Evolutionary conservation across 2,113 vertebrate genomes (phyloP).

Genomic region (Erinaceus europaeus): DNA sequence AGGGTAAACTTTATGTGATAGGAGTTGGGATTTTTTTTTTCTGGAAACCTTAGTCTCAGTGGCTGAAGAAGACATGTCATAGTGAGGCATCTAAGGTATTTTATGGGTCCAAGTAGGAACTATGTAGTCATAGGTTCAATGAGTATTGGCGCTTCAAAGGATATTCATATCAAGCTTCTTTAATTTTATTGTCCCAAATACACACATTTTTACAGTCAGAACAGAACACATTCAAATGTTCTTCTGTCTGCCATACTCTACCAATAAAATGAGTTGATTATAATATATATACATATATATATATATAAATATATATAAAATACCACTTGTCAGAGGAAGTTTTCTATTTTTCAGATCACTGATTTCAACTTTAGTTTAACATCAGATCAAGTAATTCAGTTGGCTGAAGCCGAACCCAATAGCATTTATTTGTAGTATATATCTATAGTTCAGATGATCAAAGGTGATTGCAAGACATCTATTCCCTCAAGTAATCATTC

Average conservation of each 20-base stretch:
- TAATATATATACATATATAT: too few species aligned
- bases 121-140: too few species aligned
- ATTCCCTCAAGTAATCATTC: background rate
- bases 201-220: background rate
- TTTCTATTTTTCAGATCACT: slow-evolving; percentile 8
- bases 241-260: background rate
- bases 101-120: background rate
- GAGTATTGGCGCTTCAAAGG: background rate
- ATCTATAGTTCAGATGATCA: background rate
- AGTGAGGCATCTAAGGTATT: background rate
- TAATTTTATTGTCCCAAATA: background rate
- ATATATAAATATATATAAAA: too few species aligned
- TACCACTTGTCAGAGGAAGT: too few species aligned
- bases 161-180: background rate
- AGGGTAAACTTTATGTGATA: background rate
- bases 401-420: background rate
- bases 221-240: background rate
- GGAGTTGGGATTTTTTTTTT: background rate
- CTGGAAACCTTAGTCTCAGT: background rate
- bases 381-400: background rate
- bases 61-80: background rate
- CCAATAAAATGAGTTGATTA: background rate
- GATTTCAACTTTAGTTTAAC: slow-evolving; percentile 10
- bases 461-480: background rate
- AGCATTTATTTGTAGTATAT: background rate